Conservation (phyloP, 2,113 vertebrate species). For the Urocynchramus pylzowi region DNA sequence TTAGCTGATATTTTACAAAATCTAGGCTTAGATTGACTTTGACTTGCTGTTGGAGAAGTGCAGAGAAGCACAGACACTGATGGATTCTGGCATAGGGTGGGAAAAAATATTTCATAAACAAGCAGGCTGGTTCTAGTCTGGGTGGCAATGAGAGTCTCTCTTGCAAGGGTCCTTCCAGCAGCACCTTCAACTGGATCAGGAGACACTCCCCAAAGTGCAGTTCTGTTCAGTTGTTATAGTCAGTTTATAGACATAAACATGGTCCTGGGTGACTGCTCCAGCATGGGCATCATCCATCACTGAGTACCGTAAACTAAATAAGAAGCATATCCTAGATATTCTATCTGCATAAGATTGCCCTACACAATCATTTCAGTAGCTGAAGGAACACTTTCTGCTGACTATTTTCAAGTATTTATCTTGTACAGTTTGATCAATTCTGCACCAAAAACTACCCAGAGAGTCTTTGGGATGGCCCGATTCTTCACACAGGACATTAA, state of each 20-base stretch:
- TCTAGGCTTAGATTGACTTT: background rate
- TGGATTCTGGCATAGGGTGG: background rate
- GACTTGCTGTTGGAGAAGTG: background rate
- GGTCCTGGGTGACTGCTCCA: background rate
- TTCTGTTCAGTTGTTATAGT: background rate
- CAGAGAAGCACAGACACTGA: background rate
- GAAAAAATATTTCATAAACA: background rate
- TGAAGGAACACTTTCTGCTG: background rate
- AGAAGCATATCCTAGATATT: background rate
- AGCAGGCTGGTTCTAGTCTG: background rate
- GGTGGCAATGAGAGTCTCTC: background rate
- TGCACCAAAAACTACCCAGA: background rate
- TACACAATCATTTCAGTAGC: background rate
- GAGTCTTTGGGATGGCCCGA: background rate
- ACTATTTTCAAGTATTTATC: background rate
- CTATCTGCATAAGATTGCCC: background rate
- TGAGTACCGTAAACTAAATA: background rate
- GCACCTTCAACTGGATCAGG: background rate
- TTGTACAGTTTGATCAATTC: background rate
- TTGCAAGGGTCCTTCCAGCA: background rate
- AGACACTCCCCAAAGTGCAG: background rate
- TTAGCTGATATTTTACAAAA: background rate
- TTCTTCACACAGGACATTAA: background rate
- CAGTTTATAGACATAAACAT: no score
- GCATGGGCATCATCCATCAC: background rate